Evolutionary conservation across 2,113 vertebrate genomes (phyloP).

Genomic region (Steatornis caripensis): DNA sequence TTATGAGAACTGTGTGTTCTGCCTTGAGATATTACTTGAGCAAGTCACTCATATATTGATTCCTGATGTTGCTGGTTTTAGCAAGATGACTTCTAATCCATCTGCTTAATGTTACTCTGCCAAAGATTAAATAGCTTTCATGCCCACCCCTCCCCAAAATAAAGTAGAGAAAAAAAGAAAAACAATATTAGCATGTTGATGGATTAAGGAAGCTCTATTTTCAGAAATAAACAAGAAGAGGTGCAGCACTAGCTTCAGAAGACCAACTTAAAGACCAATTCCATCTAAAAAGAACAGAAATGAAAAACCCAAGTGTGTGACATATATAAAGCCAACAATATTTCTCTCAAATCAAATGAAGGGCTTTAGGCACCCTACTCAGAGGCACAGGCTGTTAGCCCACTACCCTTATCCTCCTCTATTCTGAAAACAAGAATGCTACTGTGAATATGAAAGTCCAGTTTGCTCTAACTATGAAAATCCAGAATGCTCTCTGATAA

Average conservation of each 20-base stretch:
- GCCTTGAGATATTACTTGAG: slow-evolving; percentile 4
- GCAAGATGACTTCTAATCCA: slow-evolving; percentile 65
- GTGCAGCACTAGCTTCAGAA: not conserved
- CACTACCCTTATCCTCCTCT: not conserved
- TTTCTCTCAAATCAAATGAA: not conserved
- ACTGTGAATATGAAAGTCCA: not conserved
- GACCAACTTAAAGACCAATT: slow-evolving; percentile 9
- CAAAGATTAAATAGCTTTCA: slow-evolving; percentile 56
- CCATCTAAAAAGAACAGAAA: not conserved
- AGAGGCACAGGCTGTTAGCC: not conserved
- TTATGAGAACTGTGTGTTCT: not conserved
- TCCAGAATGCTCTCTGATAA: not conserved
- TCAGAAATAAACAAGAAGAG: slow-evolving; percentile 20
- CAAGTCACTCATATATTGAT: slow-evolving; percentile 46
- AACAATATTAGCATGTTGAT: not conserved
- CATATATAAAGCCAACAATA: not conserved
- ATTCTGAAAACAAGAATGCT: not conserved
- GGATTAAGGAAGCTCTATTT: slow-evolving; percentile 26
- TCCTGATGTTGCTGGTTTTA: slow-evolving; percentile 54
- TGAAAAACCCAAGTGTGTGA: not conserved
- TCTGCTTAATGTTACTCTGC: slow-evolving; percentile 16
- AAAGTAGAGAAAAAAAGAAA: not conserved
- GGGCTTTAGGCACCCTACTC: not conserved
- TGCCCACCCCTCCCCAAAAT: not conserved
- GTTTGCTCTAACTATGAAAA: not conserved